phyloP scores from a whole-genome alignment of 1,140 invertebrate genomes.

The Marisa cornuarietis region DNA sequence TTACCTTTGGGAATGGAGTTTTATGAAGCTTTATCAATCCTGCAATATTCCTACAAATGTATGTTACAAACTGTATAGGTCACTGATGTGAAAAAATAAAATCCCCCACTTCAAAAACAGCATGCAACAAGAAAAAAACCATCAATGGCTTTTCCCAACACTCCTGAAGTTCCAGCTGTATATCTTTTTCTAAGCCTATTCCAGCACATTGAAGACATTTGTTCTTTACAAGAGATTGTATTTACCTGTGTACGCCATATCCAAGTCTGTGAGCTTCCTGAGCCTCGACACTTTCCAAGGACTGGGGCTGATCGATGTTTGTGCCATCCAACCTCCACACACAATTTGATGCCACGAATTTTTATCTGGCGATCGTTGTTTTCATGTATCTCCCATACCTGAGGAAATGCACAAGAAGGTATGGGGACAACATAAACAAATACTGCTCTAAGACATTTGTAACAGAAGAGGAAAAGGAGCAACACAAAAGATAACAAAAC shows the following conservation, averaged over 20 bases:
- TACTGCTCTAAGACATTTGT: not conserved
- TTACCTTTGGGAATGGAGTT: no score
- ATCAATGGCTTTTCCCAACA: no score
- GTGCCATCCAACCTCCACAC: slow-evolving; percentile 25
- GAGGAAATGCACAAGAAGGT: not conserved
- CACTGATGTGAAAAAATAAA: no score
- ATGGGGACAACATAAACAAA: not conserved
- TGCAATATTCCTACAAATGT: no score
- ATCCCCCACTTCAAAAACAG: no score
- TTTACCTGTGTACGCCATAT: slow-evolving; percentile 30
- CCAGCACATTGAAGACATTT: no score
- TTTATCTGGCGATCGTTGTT: slow-evolving; percentile 18
- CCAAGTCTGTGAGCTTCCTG: slow-evolving; percentile 30
- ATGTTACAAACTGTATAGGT: no score
- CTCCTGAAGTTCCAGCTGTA: no score
- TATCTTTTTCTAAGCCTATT: no score
- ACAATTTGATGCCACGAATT: slow-evolving; percentile 20
- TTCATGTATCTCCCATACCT: slow-evolving; percentile 8
- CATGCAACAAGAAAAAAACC: no score
- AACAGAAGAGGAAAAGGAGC: not conserved
- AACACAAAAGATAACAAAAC: not conserved
- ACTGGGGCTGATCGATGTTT: not conserved
- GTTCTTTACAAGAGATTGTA: not conserved
- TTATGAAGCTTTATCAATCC: no score
- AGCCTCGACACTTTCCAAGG: slow-evolving; percentile 32